Evolutionary conservation across 1,140 invertebrate species (phyloP), one percentile per base, ranked within the genome.

Genomic region (Drosophila takahashii): DNA sequence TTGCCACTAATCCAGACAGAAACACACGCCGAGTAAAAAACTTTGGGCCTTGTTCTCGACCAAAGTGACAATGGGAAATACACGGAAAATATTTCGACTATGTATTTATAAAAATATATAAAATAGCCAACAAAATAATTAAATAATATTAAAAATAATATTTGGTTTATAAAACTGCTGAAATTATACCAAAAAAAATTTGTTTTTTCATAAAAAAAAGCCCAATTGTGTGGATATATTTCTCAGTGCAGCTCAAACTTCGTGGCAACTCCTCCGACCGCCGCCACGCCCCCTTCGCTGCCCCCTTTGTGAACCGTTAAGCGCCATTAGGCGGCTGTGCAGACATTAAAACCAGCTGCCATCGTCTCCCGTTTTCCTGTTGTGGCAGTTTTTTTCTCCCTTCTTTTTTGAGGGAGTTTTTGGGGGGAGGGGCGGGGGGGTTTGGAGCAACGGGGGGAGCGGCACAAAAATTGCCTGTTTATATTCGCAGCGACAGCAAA

Each of bases 401-500:
- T 67, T 53, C 29, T 79, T 73, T 60, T 83, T 76, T 64, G 84
- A 66, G 64, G 81, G 80, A 71, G 79, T 69, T 81, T 86, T 79
- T 85, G 76, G 61, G 58, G 4, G 44, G 22, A n/a, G 8, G 9
- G n/a, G 44, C 11, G 13, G 22, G 22, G 3, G 22, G 44, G 44
- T 11, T 3, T 8, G 13, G 3, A 4, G 45, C 26, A 26, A 0
- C 13, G 4, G 15, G 9, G 8, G 11, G 29, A 47, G 64, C 22
- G 59, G 65, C 66, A 81, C 83, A 81, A 81, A 87, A 86, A 86
- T 87, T 86, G 83, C 83, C 83, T 86, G 81, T 86, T 86, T 86
- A 86, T 86, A 87, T 86, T 86, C 83, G 83, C 83, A 86, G 83
- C 78, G 83, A 86, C 83, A 86, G 83, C 83, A 87, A 86, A 81